A percentile compares a stretch with the other conserved stretches of the same genome.
phyloP scores from a whole-genome alignment of 1,140 invertebrate species.

The Dreissena polymorpha region DNA sequence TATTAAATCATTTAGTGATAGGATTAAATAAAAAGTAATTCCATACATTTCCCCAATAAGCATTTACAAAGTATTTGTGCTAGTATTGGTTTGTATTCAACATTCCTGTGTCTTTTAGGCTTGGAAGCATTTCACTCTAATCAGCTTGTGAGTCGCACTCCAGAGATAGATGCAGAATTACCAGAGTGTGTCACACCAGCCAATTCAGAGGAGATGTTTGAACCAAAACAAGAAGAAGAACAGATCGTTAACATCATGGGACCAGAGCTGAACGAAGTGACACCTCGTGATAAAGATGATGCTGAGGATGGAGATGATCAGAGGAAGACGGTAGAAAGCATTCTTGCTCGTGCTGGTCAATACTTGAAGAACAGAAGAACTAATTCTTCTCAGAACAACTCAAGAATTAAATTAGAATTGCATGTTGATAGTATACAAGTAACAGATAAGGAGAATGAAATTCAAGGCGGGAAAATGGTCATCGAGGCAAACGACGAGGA shows the following conservation, averaged over 20 bases:
- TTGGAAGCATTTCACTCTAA: conserved; percentile 33
- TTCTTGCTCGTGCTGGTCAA: not conserved
- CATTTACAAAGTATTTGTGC: too few species aligned
- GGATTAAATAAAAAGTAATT: too few species aligned
- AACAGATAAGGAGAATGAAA: not conserved
- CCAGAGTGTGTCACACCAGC: conserved; percentile 7
- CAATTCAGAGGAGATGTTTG: not conserved
- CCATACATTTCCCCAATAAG: too few species aligned
- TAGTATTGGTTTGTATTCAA: too few species aligned
- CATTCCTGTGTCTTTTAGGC: too few species aligned
- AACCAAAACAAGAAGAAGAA: not conserved
- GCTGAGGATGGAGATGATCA: not conserved
- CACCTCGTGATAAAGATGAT: conserved; percentile 7
- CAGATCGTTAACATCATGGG: not conserved
- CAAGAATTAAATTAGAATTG: too few species aligned
- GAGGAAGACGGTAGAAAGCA: not conserved
- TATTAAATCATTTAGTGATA: too few species aligned
- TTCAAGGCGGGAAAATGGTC: not conserved
- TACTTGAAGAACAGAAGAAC: not conserved
- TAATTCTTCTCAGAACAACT: not conserved
- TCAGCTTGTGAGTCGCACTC: conserved; percentile 15
- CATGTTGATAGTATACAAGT: too few species aligned
- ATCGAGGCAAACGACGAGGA: conserved; percentile 12
- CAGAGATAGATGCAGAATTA: conserved; percentile 10
- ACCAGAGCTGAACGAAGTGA: not conserved